Base-by-base conservation (phyloP, 2,888 invertebrate genomes). In the Monopis laevigella region DNA sequence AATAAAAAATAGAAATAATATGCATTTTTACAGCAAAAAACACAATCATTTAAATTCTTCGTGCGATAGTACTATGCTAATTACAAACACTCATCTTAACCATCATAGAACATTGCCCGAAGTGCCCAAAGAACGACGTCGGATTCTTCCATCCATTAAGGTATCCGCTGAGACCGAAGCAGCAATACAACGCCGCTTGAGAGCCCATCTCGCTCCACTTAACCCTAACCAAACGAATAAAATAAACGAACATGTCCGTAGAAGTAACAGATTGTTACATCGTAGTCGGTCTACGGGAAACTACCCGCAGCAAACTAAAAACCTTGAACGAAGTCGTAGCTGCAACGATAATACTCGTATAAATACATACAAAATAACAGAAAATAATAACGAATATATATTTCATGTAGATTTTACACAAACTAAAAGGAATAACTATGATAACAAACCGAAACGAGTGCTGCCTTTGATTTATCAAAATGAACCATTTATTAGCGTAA, bases 21-120 rank as follows among this genome's bases (percentile, higher is more conserved):
- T 6, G 10, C 24, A 24, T 62, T 56, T 64, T 75, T 74, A 46
- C 77, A 77, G 75, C 74, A 60, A 64, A 54, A 69, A 60, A 57
- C 63, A 24, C 5, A 24, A 24, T 24, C 8, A 5, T 24, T 5
- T 24, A 24, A 24, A 65, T 51, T 63, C 65, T 48, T 68, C 66
- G 52, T 68, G 64, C 54, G 66, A 70, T 65, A 71, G 65, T 54
- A 67, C 70, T 70, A 65, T 56, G 53, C 59, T 59, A 42, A 46
- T 57, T 41, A 58, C 59, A 42, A 46, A 56, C 41, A 58, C 59
- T 40, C 43, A 53, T 29, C 46, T 48, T 48, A 54, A 54, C 47
- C 55, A 48, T 45, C 48, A 48, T 48, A 49, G 45, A 17, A 21
- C 26, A 24, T 26, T 43, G 51, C 58, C 45, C 52, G 19, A 27